Evolutionary conservation across 1,140 invertebrate species (phyloP).

Genomic region (Drosophila cardini): DNA sequence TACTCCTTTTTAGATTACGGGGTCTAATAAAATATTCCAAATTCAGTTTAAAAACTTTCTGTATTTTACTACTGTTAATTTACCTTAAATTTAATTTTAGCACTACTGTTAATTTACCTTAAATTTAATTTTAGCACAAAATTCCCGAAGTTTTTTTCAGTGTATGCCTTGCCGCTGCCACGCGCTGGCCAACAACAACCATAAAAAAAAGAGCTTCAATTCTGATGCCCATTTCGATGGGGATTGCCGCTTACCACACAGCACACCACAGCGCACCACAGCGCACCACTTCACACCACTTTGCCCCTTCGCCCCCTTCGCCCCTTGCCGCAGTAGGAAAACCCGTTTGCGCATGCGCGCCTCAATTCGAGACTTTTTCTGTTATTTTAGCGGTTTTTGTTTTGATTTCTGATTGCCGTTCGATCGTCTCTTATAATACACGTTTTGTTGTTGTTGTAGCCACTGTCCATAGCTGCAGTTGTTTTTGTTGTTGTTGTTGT

Average conservation of each 20-base stretch:
- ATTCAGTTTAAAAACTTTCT: too few species aligned
- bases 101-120: too few species aligned
- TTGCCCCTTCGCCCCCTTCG: slow-evolving; percentile 15
- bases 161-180: slow-evolving; percentile 33
- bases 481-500: slow-evolving; percentile 43
- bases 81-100: too few species aligned
- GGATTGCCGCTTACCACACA: not conserved
- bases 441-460: slow-evolving; percentile 27
- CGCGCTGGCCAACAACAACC: slow-evolving; percentile 44
- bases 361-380: slow-evolving; percentile 67
- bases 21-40: too few species aligned
- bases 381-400: slow-evolving; percentile 83
- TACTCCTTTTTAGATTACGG: too few species aligned
- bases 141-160: too few species aligned
- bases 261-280: not conserved
- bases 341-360: slow-evolving; percentile 77
- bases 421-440: slow-evolving; percentile 51
- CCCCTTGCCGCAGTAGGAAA: slow-evolving; percentile 20
- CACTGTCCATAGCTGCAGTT: slow-evolving; percentile 13
- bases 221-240: slow-evolving; percentile 33
- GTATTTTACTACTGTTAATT: too few species aligned
- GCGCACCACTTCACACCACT: not conserved
- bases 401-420: slow-evolving; percentile 83
- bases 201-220: slow-evolving; percentile 34
- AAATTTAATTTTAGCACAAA: too few species aligned